Conservation (phyloP, 2,113 vertebrate genomes). For the Bostrychus sinensis region DNA sequence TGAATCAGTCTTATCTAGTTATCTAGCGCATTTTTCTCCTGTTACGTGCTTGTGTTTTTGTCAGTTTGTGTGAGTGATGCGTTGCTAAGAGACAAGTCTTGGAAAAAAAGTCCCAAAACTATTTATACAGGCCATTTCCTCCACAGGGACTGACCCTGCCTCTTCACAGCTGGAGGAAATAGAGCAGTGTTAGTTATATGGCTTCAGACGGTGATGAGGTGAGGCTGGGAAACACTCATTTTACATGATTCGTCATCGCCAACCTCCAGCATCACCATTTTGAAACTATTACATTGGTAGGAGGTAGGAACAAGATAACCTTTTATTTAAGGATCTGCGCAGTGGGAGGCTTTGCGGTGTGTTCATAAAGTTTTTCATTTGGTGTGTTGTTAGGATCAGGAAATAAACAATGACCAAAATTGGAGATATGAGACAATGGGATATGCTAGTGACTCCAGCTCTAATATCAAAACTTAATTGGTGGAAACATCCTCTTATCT, state of each 20-base stretch:
- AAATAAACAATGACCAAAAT: conserved; percentile 48
- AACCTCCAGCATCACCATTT: conserved; percentile 31
- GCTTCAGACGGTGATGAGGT: background rate
- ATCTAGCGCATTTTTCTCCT: background rate
- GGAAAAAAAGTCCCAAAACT: conserved; percentile 33
- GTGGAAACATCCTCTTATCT: background rate
- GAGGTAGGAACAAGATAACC: conserved; percentile 1
- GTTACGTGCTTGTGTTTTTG: conserved; percentile 2
- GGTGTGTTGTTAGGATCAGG: conserved; percentile 38
- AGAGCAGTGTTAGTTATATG: background rate
- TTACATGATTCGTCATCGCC: conserved; percentile 19
- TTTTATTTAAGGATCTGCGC: conserved; percentile 39
- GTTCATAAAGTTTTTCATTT: conserved; percentile 27
- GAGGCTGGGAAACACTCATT: conserved; percentile 2
- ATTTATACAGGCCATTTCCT: conserved; percentile 57
- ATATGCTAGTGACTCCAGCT: background rate
- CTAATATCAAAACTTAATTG: background rate
- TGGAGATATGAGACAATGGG: conserved; percentile 7
- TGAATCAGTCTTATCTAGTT: background rate
- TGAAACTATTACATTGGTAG: conserved; percentile 25
- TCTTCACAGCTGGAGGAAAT: conserved; percentile 22
- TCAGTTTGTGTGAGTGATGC: conserved; percentile 3
- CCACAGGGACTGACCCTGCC: conserved; percentile 29
- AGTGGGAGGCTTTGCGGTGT: conserved; percentile 25
- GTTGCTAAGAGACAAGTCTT: conserved; percentile 37